These are phyloP conservation scores for Zosterops hypoxanthus DNA, from an alignment of 2,113 vertebrate genomes.

Conservation along the genomic window DNA sequence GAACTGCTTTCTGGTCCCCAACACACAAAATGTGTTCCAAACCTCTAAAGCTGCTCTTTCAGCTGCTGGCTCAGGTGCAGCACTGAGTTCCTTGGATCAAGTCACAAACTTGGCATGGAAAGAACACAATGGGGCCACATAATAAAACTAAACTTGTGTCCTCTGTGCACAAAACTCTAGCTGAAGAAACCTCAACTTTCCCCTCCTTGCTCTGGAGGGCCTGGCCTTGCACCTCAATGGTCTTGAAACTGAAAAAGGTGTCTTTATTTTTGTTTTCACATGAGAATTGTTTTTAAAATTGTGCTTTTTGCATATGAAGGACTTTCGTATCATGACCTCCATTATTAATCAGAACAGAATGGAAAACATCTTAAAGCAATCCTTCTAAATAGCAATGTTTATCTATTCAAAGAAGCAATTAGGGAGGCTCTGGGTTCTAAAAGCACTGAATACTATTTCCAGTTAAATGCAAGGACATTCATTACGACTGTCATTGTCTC, in stretches of 20 bases:
- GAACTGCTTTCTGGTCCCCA: neutral
- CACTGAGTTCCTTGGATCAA: neutral
- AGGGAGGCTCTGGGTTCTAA: conserved; percentile 28
- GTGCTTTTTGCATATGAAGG: neutral
- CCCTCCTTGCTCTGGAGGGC: neutral
- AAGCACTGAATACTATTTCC: conserved; percentile 34
- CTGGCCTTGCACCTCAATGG: neutral
- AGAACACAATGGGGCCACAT: neutral
- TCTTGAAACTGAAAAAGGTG: neutral
- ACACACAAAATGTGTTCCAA: neutral
- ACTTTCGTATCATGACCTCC: neutral
- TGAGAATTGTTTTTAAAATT: neutral
- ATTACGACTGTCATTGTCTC: conserved; percentile 48
- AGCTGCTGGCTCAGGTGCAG: neutral
- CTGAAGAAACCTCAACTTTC: neutral
- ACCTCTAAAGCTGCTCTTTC: neutral
- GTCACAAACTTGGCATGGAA: neutral
- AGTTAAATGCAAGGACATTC: conserved; percentile 51
- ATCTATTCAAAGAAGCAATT: conserved; percentile 61
- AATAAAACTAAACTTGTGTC: neutral
- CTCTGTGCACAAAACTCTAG: neutral
- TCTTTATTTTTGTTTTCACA: neutral
- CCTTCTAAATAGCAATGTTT: conserved; percentile 14
- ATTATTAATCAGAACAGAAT: conserved; percentile 29
- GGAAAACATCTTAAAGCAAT: neutral